Evolutionary conservation across 1,140 invertebrate species (phyloP), one percentile per base, ranked within the genome.

Genomic region (Drosophila punjabiensis): DNA sequence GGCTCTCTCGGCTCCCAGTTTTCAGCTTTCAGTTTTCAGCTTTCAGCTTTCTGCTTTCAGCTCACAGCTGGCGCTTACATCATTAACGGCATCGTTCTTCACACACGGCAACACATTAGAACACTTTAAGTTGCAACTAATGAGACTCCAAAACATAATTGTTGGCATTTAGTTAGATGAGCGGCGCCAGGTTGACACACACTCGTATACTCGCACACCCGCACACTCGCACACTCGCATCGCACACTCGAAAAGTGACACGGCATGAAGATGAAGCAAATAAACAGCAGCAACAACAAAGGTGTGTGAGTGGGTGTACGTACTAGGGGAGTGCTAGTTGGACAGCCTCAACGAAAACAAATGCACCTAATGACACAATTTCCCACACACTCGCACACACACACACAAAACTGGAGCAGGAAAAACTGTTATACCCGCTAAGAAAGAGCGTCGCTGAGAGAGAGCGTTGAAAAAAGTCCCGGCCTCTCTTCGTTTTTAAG

Each of bases 361-460:
- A 90, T 90, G 86, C 86, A 90, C 86, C 86, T 90, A 90, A 90
- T 90, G 86, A 90, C 86, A 90, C 86, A 90, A 90, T 90, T 88
- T 90, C 56, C 76, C 70, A 71, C 67, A 79, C 69, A 52, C 60
- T 69, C 56, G 63, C 47, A 62, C 48, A 56, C 45, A 65, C 53
- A 41, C 68, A 43, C 20, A 78, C 37, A 58, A 68, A 83, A 83
- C 55, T 83, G 56, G 55, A 73, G 37, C 83, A 74, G 13, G 35
- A 43, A 39, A 70, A 88, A 88, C 85, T 88, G 85, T 88, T 88
- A 88, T 88, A 88, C 85, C 4, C 35, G 24, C 62, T 13, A 89
- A 79, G 85, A 79, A 86, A 62, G 53, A n/a, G 20, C 69, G n/a
- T 13, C 33, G 37, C 14, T 2, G 50, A n/a, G 28, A 83, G 85